These are phyloP conservation scores for Pavo muticus DNA, from an alignment of 2,113 vertebrate genomes.

Conservation along the genomic window DNA sequence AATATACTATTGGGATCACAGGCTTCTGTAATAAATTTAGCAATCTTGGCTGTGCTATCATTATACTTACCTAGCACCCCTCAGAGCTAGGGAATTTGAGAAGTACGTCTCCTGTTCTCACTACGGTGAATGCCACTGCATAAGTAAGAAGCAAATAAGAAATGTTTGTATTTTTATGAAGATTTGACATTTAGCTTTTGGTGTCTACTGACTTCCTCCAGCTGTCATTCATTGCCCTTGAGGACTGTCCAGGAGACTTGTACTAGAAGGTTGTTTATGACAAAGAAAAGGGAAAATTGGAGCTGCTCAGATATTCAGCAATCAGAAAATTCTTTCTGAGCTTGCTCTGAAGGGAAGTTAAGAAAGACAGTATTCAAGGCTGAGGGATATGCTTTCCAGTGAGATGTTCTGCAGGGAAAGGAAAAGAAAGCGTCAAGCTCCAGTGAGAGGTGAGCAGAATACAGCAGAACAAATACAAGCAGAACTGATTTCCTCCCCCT, in stretches of 20 bases:
- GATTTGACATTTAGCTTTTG: slow-evolving; percentile 20
- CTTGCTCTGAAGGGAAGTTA: background rate
- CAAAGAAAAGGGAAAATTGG: background rate
- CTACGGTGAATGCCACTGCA: background rate
- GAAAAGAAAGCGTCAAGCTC: background rate
- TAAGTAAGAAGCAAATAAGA: background rate
- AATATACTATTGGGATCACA: slow-evolving; percentile 69
- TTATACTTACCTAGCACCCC: slow-evolving; percentile 48
- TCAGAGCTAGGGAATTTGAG: slow-evolving; percentile 42
- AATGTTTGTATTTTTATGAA: background rate
- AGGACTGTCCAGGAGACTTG: background rate
- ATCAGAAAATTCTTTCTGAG: background rate
- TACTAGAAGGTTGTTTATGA: background rate
- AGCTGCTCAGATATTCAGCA: background rate
- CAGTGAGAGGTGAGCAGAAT: background rate
- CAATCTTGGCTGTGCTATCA: slow-evolving; percentile 47
- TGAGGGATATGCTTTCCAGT: background rate
- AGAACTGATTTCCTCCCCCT: background rate
- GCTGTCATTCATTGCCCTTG: slow-evolving; percentile 4
- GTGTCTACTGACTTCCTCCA: background rate
- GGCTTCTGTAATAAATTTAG: slow-evolving; percentile 67
- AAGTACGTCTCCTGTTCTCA: background rate
- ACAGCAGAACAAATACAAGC: background rate
- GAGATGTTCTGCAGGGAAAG: background rate
- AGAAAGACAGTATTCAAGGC: background rate